Conservation (phyloP, 35 echinoderm and acorn worm species). For the Apostichopus japonicus region DNA sequence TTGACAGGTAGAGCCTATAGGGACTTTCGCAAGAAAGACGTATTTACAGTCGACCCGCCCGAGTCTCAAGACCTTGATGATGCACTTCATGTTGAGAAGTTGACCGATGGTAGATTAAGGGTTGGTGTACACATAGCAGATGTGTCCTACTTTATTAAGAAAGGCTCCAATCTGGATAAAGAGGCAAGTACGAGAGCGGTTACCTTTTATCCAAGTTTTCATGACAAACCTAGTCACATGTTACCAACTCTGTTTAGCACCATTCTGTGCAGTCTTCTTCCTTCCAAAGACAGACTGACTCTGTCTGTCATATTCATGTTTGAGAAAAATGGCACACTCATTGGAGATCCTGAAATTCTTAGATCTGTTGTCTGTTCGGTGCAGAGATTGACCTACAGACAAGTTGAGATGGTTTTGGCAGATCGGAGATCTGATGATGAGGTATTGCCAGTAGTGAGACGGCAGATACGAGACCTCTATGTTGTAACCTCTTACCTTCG, state of each 20-base stretch:
- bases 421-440: conserved; percentile 12
- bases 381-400: conserved; percentile 19
- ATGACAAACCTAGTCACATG: not conserved
- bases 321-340: not conserved
- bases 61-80: too few species aligned
- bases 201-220: not conserved
- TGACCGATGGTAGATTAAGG: too few species aligned
- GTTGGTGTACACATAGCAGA: too few species aligned
- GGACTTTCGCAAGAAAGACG: conserved; percentile 36
- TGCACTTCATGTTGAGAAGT: not conserved
- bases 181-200: not conserved
- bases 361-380: not conserved
- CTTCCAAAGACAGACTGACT: not conserved
- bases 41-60: too few species aligned
- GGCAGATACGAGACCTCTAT: conserved; percentile 41
- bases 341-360: not conserved
- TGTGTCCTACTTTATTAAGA: not conserved
- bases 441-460: conserved; percentile 56
- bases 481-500: conserved; percentile 45
- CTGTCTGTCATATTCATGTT: not conserved
- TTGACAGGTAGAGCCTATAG: conserved; percentile 47
- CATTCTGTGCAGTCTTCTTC: not conserved
- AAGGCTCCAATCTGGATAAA: too few species aligned
- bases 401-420: not conserved
- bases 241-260: not conserved